phyloP scores from a whole-genome alignment of 2,888 invertebrate genomes.

The Timema podura region DNA sequence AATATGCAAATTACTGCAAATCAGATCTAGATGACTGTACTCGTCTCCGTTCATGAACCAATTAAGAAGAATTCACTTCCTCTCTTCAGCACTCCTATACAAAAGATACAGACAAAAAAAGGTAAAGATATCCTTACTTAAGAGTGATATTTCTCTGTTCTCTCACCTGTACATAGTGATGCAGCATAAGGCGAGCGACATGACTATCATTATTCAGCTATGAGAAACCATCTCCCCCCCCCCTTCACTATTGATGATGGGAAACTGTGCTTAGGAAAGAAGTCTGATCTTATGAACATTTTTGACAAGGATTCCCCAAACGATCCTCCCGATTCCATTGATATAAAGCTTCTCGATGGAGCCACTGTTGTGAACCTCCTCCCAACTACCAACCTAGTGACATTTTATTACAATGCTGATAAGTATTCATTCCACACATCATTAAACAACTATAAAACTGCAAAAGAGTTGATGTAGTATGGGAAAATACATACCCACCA shows the following conservation, averaged over 20 bases:
- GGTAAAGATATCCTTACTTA: conserved; percentile 8
- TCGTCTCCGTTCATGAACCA: conserved; percentile 1
- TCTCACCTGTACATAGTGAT: conserved; percentile 4
- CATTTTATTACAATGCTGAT: conserved; percentile 3
- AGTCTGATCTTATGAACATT: neutral
- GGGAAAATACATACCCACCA: conserved; percentile 7
- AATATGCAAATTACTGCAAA: conserved; percentile 18
- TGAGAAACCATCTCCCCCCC: neutral
- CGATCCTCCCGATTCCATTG: neutral
- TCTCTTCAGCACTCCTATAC: neutral
- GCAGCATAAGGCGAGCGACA: neutral
- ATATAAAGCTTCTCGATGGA: conserved; percentile 3
- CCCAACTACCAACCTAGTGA: neutral
- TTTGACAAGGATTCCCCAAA: conserved; percentile 6
- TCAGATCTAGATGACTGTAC: neutral
- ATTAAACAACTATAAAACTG: conserved; percentile 5
- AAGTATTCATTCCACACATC: conserved; percentile 4
- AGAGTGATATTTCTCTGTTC: conserved; percentile 1
- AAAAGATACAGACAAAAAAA: neutral
- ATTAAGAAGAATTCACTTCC: conserved; percentile 2
- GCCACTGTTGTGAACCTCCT: neutral
- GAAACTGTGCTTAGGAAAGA: neutral
- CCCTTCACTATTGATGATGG: neutral
- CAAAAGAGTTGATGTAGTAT: conserved; percentile 12
- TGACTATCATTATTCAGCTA: neutral